phyloP scores from a whole-genome alignment of 2,888 invertebrate species.

The Trichopoda pennipes region DNA sequence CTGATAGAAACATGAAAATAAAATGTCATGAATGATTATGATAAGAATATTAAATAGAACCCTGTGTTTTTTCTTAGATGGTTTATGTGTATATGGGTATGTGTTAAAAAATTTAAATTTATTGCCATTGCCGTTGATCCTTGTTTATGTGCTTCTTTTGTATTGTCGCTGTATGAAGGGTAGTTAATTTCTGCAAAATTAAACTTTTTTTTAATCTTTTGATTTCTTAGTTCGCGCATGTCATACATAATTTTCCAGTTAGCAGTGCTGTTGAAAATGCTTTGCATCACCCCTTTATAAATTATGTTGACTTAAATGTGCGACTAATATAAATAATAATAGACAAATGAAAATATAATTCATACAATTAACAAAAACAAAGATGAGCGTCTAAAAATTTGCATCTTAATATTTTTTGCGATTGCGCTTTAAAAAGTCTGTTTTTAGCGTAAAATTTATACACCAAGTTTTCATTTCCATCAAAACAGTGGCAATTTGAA shows the following conservation, averaged over 20 bases:
- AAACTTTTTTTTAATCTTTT: constrained; percentile 44
- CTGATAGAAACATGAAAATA: constrained; percentile 67
- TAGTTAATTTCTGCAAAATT: constrained; percentile 60
- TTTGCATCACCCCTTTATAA: constrained; percentile 63
- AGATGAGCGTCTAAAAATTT: neutral
- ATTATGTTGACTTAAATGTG: constrained; percentile 34
- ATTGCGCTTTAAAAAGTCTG: constrained; percentile 32
- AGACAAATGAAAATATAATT: constrained; percentile 23
- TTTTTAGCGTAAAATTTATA: neutral
- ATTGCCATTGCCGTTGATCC: constrained; percentile 21
- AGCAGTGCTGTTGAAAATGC: constrained; percentile 19
- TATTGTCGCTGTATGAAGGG: constrained; percentile 30
- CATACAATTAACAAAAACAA: constrained; percentile 36
- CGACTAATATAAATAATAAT: neutral
- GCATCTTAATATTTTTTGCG: constrained; percentile 31
- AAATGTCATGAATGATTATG: constrained; percentile 72
- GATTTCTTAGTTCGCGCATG: constrained; percentile 59
- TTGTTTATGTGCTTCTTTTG: constrained; percentile 10
- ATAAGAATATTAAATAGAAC: constrained; percentile 77
- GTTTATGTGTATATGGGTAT: neutral
- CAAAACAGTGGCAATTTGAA: neutral
- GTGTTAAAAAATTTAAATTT: constrained; percentile 27
- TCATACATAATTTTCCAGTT: constrained; percentile 51
- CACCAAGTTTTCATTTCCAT: neutral
- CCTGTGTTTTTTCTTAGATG: neutral